Evolutionary conservation across 2,113 vertebrate genomes (phyloP), one percentile per base, ranked within the genome.

Genomic region (Gnathonemus echidnorhynchus): DNA sequence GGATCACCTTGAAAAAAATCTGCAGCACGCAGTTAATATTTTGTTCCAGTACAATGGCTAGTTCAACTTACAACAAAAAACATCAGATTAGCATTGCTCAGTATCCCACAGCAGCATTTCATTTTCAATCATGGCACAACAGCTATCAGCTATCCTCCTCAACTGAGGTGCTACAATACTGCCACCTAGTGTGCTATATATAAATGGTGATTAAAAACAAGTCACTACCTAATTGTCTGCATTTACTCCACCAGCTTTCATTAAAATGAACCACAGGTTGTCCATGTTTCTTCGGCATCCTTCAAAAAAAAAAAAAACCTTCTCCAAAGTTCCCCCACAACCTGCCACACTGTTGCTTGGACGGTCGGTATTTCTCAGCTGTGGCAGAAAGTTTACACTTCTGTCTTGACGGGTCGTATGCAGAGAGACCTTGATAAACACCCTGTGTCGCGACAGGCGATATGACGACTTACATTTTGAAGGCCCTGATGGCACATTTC

Each of bases 111-210:
- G 66, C 27, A 13, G 11, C 17, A 74, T 39, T 39, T 80, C 74
- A 42, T n/a, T 80, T 80, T 42, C 4, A 80, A 19, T 35, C 17
- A 15, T 13, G 0, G 15, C 10, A 77, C 70, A 35, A 17, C 70
- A 77, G 31, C 70, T 6, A 77, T 39, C 9, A 39, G 70, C 42
- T 5, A 24, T 24, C 21, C 45, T 46, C 83, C 48, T 35, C 27
- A 9, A 27, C 27, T 87, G 49, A 87, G 6, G 21, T 91, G 70
- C 53, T 86, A 90, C 89, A 90, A 91, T 46, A 91, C 91, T 92
- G 90, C 93, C 92, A 92, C 84, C 92, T 86, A 90, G 88, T 74
- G 88, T 48, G 21, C n/a, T 15, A 49, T 2, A 87, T 27, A 19
- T 27, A 53, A 85, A 45, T 45, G 13, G 17, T 2, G 17, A 42